A percentile compares a stretch with the other conserved stretches of the same genome.
phyloP scores from a whole-genome alignment of 2,797 vertebrate genomes.

The Anas georgica region DNA sequence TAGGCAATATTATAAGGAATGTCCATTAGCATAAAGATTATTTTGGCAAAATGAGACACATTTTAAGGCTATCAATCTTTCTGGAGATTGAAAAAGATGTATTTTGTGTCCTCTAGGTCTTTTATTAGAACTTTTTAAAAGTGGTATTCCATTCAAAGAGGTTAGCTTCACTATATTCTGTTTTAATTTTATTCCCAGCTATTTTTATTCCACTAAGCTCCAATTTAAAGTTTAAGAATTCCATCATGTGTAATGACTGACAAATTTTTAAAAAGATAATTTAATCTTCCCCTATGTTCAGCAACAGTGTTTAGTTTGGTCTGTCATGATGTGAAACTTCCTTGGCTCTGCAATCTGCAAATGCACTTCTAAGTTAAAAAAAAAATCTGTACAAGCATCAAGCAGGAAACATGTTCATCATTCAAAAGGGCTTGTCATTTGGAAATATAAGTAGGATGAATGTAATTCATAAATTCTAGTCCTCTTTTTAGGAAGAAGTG shows the following conservation, averaged over 20 bases:
- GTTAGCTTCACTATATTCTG: not conserved
- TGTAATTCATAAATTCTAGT: not conserved
- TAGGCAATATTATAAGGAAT: slow-evolving; percentile 17
- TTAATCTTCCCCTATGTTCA: not conserved
- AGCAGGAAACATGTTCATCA: not conserved
- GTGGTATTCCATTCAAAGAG: not conserved
- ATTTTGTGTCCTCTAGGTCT: not conserved
- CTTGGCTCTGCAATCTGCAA: slow-evolving; percentile 8
- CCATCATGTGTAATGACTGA: not conserved
- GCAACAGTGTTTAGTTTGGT: slow-evolving; percentile 27
- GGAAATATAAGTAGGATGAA: not conserved
- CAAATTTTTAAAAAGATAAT: not conserved
- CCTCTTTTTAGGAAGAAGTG: not conserved
- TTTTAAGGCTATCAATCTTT: slow-evolving; percentile 28
- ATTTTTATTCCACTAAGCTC: slow-evolving; percentile 15
- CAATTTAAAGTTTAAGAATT: not conserved
- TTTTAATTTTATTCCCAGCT: not conserved
- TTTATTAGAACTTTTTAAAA: not conserved
- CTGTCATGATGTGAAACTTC: slow-evolving; percentile 8
- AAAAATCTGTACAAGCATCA: not conserved
- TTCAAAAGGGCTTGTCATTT: not conserved
- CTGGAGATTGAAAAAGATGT: not conserved
- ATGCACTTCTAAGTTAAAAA: not conserved
- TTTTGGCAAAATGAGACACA: not conserved
- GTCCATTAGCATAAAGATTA: slow-evolving; percentile 57